phyloP scores from a whole-genome alignment of 2,797 vertebrate genomes.

The Diplodus sargus region DNA sequence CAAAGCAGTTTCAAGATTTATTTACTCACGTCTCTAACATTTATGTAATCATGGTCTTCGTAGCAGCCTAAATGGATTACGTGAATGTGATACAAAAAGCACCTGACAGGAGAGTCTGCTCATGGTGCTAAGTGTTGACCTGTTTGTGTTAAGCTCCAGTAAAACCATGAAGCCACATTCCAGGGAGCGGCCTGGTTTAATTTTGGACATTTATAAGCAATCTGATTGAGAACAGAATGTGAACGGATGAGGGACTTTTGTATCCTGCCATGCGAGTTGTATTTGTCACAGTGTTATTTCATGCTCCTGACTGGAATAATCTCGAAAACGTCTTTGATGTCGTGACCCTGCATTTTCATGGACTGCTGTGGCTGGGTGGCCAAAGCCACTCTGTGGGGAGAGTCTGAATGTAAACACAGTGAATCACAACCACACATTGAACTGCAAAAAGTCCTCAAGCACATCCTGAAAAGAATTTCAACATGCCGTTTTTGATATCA shows the following conservation, averaged over 20 bases:
- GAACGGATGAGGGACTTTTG: slow-evolving; percentile 66
- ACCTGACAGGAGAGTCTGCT: slow-evolving; percentile 36
- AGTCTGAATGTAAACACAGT: slow-evolving; percentile 64
- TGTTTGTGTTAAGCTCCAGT: slow-evolving; percentile 66
- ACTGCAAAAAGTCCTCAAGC: slow-evolving; percentile 27
- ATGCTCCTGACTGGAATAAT: slow-evolving; percentile 79
- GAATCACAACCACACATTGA: slow-evolving; percentile 68
- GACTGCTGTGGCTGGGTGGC: slow-evolving; percentile 64
- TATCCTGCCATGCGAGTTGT: slow-evolving; percentile 74
- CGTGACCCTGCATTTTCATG: slow-evolving; percentile 57
- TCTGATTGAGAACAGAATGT: slow-evolving; percentile 72
- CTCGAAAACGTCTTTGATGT: slow-evolving; percentile 73
- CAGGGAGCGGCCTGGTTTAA: slow-evolving; percentile 69
- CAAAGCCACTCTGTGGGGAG: slow-evolving; percentile 55
- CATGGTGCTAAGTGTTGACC: slow-evolving; percentile 61
- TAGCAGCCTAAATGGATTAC: not conserved
- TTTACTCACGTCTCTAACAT: not conserved
- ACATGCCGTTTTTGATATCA: slow-evolving; percentile 35
- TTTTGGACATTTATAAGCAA: slow-evolving; percentile 72
- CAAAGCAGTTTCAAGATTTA: not conserved
- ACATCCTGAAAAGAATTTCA: slow-evolving; percentile 28
- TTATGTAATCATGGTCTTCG: not conserved
- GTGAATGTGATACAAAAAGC: not conserved
- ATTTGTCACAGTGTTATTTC: slow-evolving; percentile 82
- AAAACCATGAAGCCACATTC: slow-evolving; percentile 65